A percentile compares a stretch with the other conserved stretches of the same genome.
phyloP scores from a whole-genome alignment of 2,797 vertebrate genomes.

The Luscinia luscinia region DNA sequence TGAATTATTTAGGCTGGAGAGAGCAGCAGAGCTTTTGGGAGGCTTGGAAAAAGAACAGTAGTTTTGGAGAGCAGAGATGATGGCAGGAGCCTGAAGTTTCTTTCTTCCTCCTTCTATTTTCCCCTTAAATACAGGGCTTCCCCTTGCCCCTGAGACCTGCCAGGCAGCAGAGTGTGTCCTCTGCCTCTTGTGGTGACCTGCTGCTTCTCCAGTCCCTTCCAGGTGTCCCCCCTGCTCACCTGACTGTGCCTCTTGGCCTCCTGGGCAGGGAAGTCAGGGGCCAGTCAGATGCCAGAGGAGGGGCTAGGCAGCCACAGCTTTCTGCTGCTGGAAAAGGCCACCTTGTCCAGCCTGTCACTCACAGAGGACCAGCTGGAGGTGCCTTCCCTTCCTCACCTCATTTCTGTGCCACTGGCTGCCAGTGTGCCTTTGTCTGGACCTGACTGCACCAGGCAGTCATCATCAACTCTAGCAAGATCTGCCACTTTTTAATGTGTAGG shows the following conservation, averaged over 20 bases:
- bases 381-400: neutral
- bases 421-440: neutral
- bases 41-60: neutral
- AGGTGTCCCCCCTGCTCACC: neutral
- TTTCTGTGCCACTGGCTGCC: neutral
- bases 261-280: neutral
- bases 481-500: neutral
- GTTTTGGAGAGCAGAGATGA: neutral
- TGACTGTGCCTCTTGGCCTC: neutral
- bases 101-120: neutral
- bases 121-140: neutral
- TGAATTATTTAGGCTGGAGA: neutral
- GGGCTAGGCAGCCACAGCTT: neutral
- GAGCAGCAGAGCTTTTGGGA: neutral
- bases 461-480: neutral
- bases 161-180: neutral
- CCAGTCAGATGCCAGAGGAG: neutral
- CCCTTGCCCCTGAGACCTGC: neutral
- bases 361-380: neutral
- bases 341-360: neutral
- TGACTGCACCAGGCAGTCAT: neutral
- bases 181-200: neutral
- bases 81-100: neutral
- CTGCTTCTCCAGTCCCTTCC: neutral
- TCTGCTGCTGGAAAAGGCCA: neutral